Conservation (phyloP, 1,140 invertebrate species). For the Ceratosolen solmsi region DNA sequence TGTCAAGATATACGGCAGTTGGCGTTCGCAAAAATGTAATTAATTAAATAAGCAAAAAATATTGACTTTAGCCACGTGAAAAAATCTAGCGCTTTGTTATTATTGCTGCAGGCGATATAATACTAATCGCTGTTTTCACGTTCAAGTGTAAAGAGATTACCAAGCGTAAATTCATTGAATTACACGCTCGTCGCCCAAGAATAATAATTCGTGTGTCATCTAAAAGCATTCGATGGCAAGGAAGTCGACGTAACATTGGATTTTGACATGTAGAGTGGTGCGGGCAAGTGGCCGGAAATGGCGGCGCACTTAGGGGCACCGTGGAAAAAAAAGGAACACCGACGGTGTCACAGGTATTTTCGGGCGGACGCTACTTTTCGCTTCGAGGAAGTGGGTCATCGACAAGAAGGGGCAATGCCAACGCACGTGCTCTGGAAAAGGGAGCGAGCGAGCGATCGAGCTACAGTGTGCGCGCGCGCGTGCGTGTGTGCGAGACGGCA, state of each 20-base stretch:
- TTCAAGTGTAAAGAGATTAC: not conserved
- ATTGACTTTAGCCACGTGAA: not conserved
- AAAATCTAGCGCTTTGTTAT: not conserved
- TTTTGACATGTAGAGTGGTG: not conserved
- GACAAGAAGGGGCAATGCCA: not conserved
- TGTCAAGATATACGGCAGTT: too few relatives aligned
- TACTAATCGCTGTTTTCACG: not conserved
- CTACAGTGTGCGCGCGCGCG: too few relatives aligned
- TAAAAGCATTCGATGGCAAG: not conserved
- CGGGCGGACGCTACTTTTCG: not conserved
- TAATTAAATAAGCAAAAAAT: too few relatives aligned
- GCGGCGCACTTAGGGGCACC: not conserved
- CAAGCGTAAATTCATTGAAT: not conserved
- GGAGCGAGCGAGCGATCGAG: too few relatives aligned
- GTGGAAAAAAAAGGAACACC: not conserved
- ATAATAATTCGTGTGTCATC: too few relatives aligned
- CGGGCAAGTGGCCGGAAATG: not conserved
- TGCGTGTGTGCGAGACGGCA: too few relatives aligned
- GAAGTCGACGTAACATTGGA: not conserved
- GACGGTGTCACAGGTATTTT: conserved; percentile 6
- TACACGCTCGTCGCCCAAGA: not conserved
- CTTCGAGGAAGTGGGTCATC: conserved; percentile 33
- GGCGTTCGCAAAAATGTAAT: too few relatives aligned
- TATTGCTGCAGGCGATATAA: not conserved
- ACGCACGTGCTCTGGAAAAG: not conserved